These are phyloP conservation scores for Chloebia gouldiae DNA, from an alignment of 2,113 vertebrate species.

Conservation along the genomic window DNA sequence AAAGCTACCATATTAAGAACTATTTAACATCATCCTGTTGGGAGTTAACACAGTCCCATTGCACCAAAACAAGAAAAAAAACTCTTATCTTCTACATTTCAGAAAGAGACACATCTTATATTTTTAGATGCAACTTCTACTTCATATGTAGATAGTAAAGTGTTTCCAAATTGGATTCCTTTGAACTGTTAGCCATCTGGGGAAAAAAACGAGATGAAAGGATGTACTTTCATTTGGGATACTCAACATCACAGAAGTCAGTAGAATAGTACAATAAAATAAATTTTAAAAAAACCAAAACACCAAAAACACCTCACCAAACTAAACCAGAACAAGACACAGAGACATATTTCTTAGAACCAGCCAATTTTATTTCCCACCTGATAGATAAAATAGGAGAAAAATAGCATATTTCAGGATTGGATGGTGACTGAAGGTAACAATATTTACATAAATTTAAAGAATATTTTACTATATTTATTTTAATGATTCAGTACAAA, in stretches of 20 bases:
- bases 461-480: background rate
- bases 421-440: background rate
- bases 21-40: background rate
- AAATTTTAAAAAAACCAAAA: too few relatives aligned
- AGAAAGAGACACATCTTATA: background rate
- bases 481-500: background rate
- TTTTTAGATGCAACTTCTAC: background rate
- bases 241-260: background rate
- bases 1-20: background rate
- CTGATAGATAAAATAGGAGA: background rate
- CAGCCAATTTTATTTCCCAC: background rate
- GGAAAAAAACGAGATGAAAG: background rate
- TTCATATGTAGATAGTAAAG: background rate
- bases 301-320: background rate
- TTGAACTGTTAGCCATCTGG: background rate
- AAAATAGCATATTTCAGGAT: background rate
- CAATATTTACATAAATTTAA: background rate
- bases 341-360: background rate
- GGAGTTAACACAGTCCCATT: background rate
- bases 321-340: accelerated
- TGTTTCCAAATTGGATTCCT: background rate
- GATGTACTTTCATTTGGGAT: background rate
- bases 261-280: background rate
- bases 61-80: background rate
- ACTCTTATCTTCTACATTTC: background rate